phyloP scores from a whole-genome alignment of 2,888 invertebrate genomes.

The Ennomos erosarius region DNA sequence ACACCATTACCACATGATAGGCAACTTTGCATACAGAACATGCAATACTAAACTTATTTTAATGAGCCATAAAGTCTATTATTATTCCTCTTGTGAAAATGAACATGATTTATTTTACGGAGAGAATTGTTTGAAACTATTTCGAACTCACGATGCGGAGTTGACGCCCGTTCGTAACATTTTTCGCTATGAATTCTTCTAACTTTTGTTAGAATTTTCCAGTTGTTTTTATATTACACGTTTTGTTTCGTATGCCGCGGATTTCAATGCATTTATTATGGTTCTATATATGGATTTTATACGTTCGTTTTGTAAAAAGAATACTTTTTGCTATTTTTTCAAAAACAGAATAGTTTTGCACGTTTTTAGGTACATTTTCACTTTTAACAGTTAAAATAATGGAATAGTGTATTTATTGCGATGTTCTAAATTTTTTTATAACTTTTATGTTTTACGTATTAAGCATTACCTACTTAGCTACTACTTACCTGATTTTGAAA shows the following conservation, averaged over 20 bases:
- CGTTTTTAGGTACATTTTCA: neutral
- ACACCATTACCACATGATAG: too few species aligned
- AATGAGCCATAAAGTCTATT: slow-evolving; percentile 2
- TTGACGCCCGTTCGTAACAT: slow-evolving; percentile 27
- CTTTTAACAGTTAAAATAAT: too few species aligned
- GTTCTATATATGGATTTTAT: slow-evolving; percentile 5
- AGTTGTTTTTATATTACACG: slow-evolving; percentile 18
- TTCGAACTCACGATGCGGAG: slow-evolving; percentile 23
- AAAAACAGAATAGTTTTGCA: neutral
- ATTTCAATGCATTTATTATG: slow-evolving; percentile 30
- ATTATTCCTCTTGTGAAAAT: slow-evolving; percentile 8
- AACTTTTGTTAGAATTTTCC: slow-evolving; percentile 27
- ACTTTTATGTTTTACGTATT: too few species aligned
- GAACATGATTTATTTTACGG: slow-evolving; percentile 15
- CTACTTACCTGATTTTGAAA: slow-evolving; percentile 1
- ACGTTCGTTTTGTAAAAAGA: too few species aligned
- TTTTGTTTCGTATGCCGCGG: slow-evolving; percentile 12
- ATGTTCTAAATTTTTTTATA: too few species aligned
- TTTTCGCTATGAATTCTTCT: slow-evolving; percentile 23
- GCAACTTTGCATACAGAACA: neutral
- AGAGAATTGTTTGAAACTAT: slow-evolving; percentile 27
- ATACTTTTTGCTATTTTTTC: too few species aligned
- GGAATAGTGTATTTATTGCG: too few species aligned
- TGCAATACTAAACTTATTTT: slow-evolving; percentile 14
- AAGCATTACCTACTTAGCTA: too few species aligned